phyloP scores from a whole-genome alignment of 2,888 invertebrate species.

The Netelia fuscicornis region DNA sequence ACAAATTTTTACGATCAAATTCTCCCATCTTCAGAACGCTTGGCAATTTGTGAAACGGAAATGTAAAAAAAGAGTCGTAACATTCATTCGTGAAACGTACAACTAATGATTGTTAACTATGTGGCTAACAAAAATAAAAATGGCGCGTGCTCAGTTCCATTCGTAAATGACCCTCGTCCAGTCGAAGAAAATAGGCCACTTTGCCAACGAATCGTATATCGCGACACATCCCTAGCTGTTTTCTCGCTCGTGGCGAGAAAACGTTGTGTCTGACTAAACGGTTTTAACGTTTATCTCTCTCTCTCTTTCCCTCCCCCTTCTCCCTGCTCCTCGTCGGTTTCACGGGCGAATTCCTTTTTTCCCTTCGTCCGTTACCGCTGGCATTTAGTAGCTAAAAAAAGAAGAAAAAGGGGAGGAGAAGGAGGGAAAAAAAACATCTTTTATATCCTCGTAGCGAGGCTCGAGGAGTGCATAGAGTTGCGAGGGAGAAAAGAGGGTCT shows the following conservation, averaged over 20 bases:
- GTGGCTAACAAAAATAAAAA: too few species aligned
- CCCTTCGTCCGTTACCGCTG: conserved; percentile 25
- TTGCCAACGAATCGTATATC: not conserved
- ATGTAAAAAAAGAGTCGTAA: not conserved
- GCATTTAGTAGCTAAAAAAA: conserved; percentile 24
- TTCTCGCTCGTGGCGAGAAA: conserved; percentile 19
- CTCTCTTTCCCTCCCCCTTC: not conserved
- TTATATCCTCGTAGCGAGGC: conserved; percentile 40
- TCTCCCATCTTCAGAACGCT: too few species aligned
- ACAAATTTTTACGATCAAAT: too few species aligned
- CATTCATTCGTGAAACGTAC: too few species aligned
- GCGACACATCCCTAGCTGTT: conserved; percentile 2
- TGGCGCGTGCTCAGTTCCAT: conserved; percentile 4
- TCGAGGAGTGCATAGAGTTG: conserved; percentile 47
- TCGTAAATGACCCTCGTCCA: conserved; percentile 21
- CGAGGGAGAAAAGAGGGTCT: conserved; percentile 46
- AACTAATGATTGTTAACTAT: too few species aligned
- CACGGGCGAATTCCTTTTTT: conserved; percentile 5
- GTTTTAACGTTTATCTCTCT: conserved; percentile 17
- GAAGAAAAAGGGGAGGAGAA: conserved; percentile 28
- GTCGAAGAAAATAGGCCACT: conserved; percentile 12
- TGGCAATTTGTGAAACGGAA: not conserved
- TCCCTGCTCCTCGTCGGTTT: not conserved
- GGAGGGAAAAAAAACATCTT: conserved; percentile 7
- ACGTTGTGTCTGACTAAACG: conserved; percentile 29